A percentile compares a stretch with the other conserved stretches of the same genome.
phyloP scores from a whole-genome alignment of 2,797 vertebrate genomes.

The Loris lydekkerianus region DNA sequence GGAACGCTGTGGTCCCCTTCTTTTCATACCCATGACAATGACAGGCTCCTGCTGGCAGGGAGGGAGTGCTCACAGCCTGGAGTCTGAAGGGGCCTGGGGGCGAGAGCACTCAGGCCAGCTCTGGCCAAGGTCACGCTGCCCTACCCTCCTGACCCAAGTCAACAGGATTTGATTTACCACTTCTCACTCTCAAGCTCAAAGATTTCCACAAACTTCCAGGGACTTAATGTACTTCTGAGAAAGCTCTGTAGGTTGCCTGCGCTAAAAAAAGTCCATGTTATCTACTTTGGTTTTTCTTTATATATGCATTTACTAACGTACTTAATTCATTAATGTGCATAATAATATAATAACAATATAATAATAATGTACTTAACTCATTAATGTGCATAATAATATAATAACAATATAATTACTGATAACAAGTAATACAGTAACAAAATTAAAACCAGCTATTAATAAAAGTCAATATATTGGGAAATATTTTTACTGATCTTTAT shows the following conservation, averaged over 20 bases:
- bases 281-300: neutral
- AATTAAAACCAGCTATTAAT: neutral
- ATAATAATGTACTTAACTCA: neutral
- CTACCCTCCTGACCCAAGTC: neutral
- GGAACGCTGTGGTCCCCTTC: no score
- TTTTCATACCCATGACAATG: neutral
- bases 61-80: neutral
- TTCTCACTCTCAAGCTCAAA: neutral
- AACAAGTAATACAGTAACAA: neutral
- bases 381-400: neutral
- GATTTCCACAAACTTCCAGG: neutral
- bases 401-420: neutral
- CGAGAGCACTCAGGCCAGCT: neutral
- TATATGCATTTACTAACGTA: neutral
- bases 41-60: neutral
- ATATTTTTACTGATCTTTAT: slow-evolving; percentile 29
- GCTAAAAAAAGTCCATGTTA: neutral
- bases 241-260: neutral
- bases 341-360: neutral
- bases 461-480: slow-evolving; percentile 12
- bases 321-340: neutral
- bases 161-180: neutral
- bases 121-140: neutral
- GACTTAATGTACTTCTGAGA: neutral
- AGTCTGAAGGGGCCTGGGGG: neutral